A percentile compares a stretch with the other conserved stretches of the same genome.
These are phyloP conservation scores for Sitta carolinensis DNA, from an alignment of 2,797 vertebrate genomes.

Conservation along the genomic window DNA sequence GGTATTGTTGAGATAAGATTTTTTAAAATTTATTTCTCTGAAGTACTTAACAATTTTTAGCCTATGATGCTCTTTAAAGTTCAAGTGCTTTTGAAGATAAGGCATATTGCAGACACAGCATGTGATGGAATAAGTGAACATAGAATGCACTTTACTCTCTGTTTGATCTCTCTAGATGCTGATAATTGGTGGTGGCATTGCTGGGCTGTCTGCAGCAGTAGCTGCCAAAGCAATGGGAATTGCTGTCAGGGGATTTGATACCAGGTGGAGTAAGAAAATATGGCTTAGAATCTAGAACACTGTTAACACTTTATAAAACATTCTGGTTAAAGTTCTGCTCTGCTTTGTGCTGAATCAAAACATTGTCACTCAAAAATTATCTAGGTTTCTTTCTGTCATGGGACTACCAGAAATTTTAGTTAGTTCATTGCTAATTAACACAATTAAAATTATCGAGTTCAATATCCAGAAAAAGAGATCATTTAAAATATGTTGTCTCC, in stretches of 20 bases:
- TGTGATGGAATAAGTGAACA: slow-evolving; percentile 26
- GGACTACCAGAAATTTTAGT: neutral
- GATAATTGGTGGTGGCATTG: slow-evolving; percentile 83
- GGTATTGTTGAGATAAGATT: neutral
- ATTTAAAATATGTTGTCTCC: neutral
- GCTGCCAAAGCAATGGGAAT: slow-evolving; percentile 85
- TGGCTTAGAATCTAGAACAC: neutral
- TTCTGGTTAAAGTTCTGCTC: neutral
- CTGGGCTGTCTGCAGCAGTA: slow-evolving; percentile 82
- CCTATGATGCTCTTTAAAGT: neutral
- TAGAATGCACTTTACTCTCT: slow-evolving; percentile 5
- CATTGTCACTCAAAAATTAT: neutral
- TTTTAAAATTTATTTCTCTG: neutral
- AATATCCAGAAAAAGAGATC: neutral
- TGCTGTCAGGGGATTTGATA: slow-evolving; percentile 83
- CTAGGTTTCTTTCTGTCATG: neutral
- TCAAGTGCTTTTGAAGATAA: slow-evolving; percentile 60
- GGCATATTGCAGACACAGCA: neutral
- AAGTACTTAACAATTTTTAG: neutral
- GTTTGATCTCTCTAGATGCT: slow-evolving; percentile 73
- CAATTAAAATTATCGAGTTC: neutral
- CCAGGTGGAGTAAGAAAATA: slow-evolving; percentile 70
- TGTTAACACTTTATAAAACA: neutral
- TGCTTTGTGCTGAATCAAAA: neutral
- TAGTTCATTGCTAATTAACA: neutral